Percentiles rank a stretch among this genome's conserved stretches.
phyloP scores from a whole-genome alignment of 2,113 vertebrate genomes.

The Nansenia antarctica region DNA sequence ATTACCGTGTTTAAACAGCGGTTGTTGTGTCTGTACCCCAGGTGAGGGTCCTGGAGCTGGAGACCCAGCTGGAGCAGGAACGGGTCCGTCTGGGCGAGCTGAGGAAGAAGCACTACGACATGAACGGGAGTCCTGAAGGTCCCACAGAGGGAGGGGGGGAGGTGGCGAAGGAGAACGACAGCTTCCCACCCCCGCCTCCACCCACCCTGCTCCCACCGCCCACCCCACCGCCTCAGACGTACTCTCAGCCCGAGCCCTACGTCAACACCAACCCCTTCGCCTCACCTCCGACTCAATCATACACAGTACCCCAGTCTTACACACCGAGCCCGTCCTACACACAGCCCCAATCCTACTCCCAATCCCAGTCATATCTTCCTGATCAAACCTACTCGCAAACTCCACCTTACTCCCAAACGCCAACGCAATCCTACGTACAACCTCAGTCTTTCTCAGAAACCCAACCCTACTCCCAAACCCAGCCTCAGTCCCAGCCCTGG shows the following conservation, averaged over 20 bases:
- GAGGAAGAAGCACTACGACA: constrained; percentile 88
- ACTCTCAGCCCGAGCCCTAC: constrained; percentile 34
- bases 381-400: neutral
- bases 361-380: neutral
- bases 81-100: constrained; percentile 88
- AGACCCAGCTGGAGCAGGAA: constrained; percentile 85
- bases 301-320: constrained; percentile 25
- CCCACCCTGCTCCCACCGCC: constrained; percentile 52
- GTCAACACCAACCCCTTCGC: constrained; percentile 35
- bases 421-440: neutral
- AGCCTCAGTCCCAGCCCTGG: neutral
- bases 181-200: constrained; percentile 63
- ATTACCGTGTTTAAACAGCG: too few species aligned
- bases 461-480: constrained; percentile 10
- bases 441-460: constrained; percentile 19
- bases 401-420: neutral
- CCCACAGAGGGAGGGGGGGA: constrained; percentile 52
- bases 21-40: constrained; percentile 60
- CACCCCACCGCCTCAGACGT: constrained; percentile 12
- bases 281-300: constrained; percentile 8
- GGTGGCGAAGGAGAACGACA: constrained; percentile 19
- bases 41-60: constrained; percentile 95
- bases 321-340: neutral
- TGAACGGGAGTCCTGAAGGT: constrained; percentile 72
- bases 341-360: neutral